Conservation (phyloP, 2,888 invertebrate species). For the Phengaris alcon region DNA sequence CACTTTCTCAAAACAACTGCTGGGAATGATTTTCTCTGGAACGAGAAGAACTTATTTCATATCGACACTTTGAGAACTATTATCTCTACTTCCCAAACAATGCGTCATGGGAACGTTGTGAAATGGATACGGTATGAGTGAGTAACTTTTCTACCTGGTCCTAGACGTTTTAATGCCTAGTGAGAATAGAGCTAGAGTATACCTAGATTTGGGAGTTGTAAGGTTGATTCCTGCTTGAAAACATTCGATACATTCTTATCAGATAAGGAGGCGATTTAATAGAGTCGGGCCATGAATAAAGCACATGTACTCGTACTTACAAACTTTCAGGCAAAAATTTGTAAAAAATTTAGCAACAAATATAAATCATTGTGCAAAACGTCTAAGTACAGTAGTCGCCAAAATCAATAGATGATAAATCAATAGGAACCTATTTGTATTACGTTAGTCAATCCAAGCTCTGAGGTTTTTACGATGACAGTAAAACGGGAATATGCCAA, state of each 20-base stretch:
- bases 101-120: neutral
- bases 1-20: neutral
- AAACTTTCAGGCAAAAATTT: too few relatives aligned
- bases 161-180: neutral
- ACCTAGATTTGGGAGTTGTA: neutral
- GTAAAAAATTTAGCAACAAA: too few relatives aligned
- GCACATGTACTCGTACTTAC: neutral
- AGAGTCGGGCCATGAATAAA: neutral
- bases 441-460: slow-evolving; percentile 9
- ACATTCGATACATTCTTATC: neutral
- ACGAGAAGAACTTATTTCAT: slow-evolving; percentile 18
- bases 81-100: slow-evolving; percentile 10
- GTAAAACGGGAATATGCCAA: slow-evolving; percentile 23
- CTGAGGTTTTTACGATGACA: slow-evolving; percentile 17
- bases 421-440: slow-evolving; percentile 15
- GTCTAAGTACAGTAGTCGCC: neutral
- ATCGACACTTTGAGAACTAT: slow-evolving; percentile 13
- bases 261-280: neutral
- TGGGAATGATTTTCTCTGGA: slow-evolving; percentile 18
- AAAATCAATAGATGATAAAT: neutral
- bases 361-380: neutral
- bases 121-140: neutral
- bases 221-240: neutral
- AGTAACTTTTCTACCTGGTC: neutral
- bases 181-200: neutral